These are phyloP conservation scores for Bugulina stolonifera DNA, from an alignment of 2,888 invertebrate genomes.

Conservation along the genomic window DNA sequence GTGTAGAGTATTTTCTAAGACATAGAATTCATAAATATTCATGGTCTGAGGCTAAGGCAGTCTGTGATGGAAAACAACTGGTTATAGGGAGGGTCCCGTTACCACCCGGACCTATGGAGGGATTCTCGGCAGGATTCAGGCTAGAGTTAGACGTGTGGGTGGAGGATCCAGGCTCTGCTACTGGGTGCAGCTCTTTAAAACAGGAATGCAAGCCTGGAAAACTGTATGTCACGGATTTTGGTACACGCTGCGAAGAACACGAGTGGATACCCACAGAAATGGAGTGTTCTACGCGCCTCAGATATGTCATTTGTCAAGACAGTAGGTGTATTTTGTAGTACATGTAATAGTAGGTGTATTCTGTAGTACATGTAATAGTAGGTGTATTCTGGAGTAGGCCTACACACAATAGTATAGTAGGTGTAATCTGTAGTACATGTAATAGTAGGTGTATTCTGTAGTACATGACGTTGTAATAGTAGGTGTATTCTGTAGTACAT, in stretches of 20 bases:
- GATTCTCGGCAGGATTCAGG: not conserved
- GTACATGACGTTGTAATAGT: no score
- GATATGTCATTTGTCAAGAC: not conserved
- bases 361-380: not conserved
- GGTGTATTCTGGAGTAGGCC: no score
- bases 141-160: not conserved
- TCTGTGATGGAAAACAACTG: not conserved
- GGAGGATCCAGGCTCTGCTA: not conserved
- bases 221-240: not conserved
- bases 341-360: not conserved
- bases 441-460: no score
- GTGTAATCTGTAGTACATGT: no score
- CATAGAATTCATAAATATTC: not conserved
- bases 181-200: not conserved
- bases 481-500: no score
- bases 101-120: not conserved
- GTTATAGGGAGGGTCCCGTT: not conserved
- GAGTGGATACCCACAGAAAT: not conserved
- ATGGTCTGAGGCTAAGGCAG: not conserved
- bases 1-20: not conserved
- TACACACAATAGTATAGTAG: no score
- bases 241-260: not conserved
- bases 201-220: conserved; percentile 1
- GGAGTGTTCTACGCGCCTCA: not conserved
- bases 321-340: no score